Conservation (phyloP, 2,113 vertebrate genomes). For the Emydocephalus ijimae region DNA sequence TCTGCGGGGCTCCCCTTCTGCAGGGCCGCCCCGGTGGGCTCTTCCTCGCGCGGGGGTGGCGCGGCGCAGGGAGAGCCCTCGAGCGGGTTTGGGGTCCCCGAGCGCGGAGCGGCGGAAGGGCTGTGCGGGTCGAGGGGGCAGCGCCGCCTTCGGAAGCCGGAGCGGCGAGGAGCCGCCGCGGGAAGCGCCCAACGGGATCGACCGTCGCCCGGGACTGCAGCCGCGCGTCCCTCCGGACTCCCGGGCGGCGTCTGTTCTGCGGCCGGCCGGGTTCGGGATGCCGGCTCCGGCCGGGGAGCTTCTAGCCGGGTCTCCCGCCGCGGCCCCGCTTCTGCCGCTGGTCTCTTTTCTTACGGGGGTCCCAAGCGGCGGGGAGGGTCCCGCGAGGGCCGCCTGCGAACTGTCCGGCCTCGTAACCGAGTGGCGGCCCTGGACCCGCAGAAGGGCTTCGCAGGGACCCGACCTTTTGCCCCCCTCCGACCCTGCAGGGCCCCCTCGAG, state of each 20-base stretch:
- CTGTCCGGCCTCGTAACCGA: not conserved
- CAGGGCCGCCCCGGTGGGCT: not conserved
- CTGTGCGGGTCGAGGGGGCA: not conserved
- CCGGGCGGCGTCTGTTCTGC: not conserved
- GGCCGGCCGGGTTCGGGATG: not conserved
- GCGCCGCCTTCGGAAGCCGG: not conserved
- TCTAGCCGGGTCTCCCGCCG: not conserved
- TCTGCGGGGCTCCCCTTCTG: not conserved
- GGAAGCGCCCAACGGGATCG: not conserved
- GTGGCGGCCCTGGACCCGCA: not conserved
- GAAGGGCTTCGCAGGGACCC: not conserved
- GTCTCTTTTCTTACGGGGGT: not conserved
- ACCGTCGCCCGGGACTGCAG: not conserved
- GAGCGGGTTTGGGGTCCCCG: too few species aligned
- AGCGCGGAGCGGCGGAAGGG: not conserved
- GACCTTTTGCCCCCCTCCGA: not conserved
- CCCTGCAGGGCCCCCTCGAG: not conserved
- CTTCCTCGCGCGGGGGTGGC: not conserved
- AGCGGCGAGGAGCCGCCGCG: not conserved
- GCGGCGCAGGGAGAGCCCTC: not conserved
- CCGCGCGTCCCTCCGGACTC: too few species aligned
- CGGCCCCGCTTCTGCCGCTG: not conserved
- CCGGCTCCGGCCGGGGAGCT: not conserved
- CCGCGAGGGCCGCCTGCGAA: not conserved
- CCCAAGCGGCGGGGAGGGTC: not conserved